Evolutionary conservation across 2,797 vertebrate genomes (phyloP).

Genomic region (Bradypodion pumilum): DNA sequence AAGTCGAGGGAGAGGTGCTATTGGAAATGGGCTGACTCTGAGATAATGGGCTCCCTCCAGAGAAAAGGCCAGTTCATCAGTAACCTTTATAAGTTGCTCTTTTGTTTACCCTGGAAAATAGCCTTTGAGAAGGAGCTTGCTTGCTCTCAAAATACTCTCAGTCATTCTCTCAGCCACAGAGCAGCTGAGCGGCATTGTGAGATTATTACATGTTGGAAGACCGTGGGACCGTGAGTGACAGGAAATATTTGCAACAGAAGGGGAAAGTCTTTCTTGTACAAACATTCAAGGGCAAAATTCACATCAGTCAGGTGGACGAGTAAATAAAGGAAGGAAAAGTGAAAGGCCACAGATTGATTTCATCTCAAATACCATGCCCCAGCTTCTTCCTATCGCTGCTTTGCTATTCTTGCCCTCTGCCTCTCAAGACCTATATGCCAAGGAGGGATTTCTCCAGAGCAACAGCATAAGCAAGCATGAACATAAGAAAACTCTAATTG

Average conservation of each 20-base stretch:
- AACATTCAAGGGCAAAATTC: slow-evolving; percentile 16
- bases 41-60: slow-evolving; percentile 45
- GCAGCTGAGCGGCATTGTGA: neutral
- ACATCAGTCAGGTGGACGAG: slow-evolving; percentile 2
- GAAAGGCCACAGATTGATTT: neutral
- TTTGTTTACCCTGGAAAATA: slow-evolving; percentile 60
- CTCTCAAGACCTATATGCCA: no score
- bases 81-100: slow-evolving; percentile 34
- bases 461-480: neutral
- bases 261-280: rapidly evolving
- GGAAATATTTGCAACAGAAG: slow-evolving; percentile 30
- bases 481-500: neutral
- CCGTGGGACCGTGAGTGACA: slow-evolving; percentile 24
- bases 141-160: neutral
- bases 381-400: neutral
- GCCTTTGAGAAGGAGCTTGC: slow-evolving; percentile 26
- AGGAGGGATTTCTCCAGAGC: no score
- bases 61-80: slow-evolving; percentile 41
- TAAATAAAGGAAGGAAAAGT: rapidly evolving
- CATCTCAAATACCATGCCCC: rapidly evolving
- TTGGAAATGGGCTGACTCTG: slow-evolving; percentile 41
- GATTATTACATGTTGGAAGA: neutral
- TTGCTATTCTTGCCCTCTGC: neutral
- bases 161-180: slow-evolving; percentile 34
- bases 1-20: slow-evolving; percentile 3